Percentiles rank a stretch among this genome's conserved stretches.
Evolutionary conservation across 2,113 vertebrate genomes (phyloP).

Genomic region (Hirundichthys speculiger): DNA sequence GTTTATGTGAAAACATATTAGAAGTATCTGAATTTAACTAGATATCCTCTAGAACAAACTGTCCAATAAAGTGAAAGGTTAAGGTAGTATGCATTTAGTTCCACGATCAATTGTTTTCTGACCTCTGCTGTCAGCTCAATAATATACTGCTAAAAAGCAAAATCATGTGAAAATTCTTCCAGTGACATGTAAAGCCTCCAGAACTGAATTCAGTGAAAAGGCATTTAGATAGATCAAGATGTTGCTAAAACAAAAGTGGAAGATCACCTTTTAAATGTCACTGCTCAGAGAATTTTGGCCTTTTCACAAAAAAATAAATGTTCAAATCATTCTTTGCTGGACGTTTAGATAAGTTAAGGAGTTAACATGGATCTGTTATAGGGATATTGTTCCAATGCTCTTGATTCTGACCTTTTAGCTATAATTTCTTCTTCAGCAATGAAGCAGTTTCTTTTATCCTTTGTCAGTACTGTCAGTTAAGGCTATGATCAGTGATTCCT

Average conservation of each 20-base stretch:
- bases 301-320: slow-evolving; percentile 9
- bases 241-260: slow-evolving; percentile 18
- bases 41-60: neutral
- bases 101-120: slow-evolving; percentile 5
- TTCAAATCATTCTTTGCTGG: neutral
- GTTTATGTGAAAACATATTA: slow-evolving; percentile 7
- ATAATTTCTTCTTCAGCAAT: neutral
- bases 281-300: neutral
- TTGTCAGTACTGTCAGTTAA: neutral
- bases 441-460: neutral
- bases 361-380: neutral
- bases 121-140: neutral
- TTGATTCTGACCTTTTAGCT: neutral
- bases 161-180: slow-evolving; percentile 11
- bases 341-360: too few species aligned
- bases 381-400: neutral
- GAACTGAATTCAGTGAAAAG: slow-evolving; percentile 10
- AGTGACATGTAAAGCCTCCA: slow-evolving; percentile 18
- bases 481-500: neutral
- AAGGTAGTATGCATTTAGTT: neutral
- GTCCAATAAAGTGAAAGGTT: neutral
- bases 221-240: slow-evolving; percentile 6
- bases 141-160: neutral
- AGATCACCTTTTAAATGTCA: slow-evolving; percentile 3
- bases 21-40: neutral